phyloP scores from a whole-genome alignment of 1,140 invertebrate species.

The Drosophila triauraria region DNA sequence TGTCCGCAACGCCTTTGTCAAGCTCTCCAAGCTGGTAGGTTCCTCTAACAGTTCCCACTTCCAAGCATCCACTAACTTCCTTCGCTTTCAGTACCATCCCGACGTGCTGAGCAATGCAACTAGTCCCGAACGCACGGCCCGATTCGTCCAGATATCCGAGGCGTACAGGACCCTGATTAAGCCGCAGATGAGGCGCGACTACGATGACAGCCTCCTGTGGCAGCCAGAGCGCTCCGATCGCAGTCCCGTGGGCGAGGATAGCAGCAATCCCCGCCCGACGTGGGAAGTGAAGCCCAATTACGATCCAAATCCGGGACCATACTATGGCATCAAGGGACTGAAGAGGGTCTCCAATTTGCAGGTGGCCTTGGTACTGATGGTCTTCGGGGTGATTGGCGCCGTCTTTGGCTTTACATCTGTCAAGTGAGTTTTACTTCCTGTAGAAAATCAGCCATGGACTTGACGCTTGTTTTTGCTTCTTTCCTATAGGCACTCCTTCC shows the following conservation, averaged over 20 bases:
- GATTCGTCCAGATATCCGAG: slow-evolving; percentile 88
- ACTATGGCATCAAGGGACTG: slow-evolving; percentile 87
- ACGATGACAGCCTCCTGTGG: slow-evolving; percentile 86
- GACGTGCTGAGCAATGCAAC: slow-evolving; percentile 87
- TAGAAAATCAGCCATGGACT: background rate
- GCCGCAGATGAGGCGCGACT: slow-evolving; percentile 86
- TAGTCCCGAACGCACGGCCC: slow-evolving; percentile 85
- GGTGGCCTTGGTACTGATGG: slow-evolving; percentile 86
- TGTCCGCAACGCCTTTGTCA: slow-evolving; percentile 87
- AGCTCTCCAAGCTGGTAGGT: slow-evolving; percentile 87
- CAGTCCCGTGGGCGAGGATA: slow-evolving; percentile 21
- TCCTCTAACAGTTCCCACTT: no score
- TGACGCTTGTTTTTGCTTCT: background rate
- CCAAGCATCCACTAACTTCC: background rate
- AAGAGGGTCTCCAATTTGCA: slow-evolving; percentile 87
- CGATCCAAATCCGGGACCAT: slow-evolving; percentile 81
- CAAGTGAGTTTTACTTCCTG: slow-evolving; percentile 83
- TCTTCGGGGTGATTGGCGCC: slow-evolving; percentile 86
- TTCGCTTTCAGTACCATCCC: slow-evolving; percentile 86
- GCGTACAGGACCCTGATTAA: slow-evolving; percentile 88
- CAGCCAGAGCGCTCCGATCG: slow-evolving; percentile 17
- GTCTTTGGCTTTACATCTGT: slow-evolving; percentile 87
- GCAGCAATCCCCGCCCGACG: slow-evolving; percentile 28
- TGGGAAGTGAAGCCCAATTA: slow-evolving; percentile 80
- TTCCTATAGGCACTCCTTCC: slow-evolving; percentile 85